phyloP scores from a whole-genome alignment of 2,113 vertebrate species.

The Eublepharis macularius region DNA sequence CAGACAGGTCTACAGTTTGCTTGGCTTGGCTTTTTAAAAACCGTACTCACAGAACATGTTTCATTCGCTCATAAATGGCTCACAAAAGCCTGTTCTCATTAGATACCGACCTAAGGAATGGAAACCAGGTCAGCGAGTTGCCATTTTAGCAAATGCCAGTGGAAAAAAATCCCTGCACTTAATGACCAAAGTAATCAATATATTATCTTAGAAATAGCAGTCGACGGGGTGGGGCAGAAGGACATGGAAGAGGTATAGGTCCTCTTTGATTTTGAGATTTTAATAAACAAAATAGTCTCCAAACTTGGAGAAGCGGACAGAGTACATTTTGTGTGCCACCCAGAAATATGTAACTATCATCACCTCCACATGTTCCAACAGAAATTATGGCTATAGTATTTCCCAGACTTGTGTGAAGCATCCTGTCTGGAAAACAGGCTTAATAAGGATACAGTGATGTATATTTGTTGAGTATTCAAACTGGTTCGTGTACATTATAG shows the following conservation, averaged over 20 bases:
- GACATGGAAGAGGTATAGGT: not conserved
- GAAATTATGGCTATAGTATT: no score
- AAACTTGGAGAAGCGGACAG: not conserved
- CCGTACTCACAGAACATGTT: slow-evolving; percentile 62
- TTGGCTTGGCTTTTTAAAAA: slow-evolving; percentile 57
- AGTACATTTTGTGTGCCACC: not conserved
- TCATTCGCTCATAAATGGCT: slow-evolving; percentile 35
- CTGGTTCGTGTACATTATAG: no score
- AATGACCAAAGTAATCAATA: not conserved
- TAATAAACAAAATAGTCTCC: not conserved
- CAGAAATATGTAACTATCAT: not conserved
- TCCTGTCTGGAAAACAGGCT: not conserved
- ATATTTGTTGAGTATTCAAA: no score
- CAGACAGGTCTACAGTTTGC: slow-evolving; percentile 58
- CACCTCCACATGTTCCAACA: no score
- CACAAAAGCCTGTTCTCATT: not conserved
- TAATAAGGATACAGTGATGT: not conserved
- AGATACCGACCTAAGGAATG: not conserved
- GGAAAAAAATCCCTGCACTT: not conserved
- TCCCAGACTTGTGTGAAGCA: no score
- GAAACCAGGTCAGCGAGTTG: not conserved
- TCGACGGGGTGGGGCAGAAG: not conserved
- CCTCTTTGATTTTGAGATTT: not conserved
- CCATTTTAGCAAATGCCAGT: not conserved
- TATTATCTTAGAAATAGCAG: not conserved